Base-by-base conservation (phyloP, 2,888 invertebrate species). In the Spilosoma lubricipeda region DNA sequence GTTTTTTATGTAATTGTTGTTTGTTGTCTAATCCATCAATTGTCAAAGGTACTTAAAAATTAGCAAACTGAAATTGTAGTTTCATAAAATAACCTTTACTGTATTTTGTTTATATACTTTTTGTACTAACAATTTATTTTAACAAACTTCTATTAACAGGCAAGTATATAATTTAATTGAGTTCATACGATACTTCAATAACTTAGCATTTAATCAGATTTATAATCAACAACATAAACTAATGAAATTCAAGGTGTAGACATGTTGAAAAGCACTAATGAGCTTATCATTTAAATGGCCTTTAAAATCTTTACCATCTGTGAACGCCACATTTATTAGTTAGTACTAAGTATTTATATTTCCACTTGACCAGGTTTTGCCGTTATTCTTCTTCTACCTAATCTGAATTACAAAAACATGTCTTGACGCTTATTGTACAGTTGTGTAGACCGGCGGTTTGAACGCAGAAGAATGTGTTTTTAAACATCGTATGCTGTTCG, bases 361-460 rank as follows among this genome's bases (percentile, higher is more conserved):
- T 91, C 84, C 88, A 87, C 89, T 88, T 87, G 88, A 87, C 87
- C 88, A 81, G 79, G 79, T 82, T 68, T 78, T 75, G 83, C 84
- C 89, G 90, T 91, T 90, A 90, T 88, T 90, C 89, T 91, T 90
- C 89, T 83, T 90, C 88, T 88, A 87, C 79, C 84, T 91, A 90
- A 91, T 91, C 91, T 90, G 89, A 89, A 88, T 88, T 86, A 87
- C 87, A 90, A 91, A 90, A 90, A 89, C 85, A 86, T 85, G 85
- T 86, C 88, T 87, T 89, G 86, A 83, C 82, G 77, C 76, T 82
- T 83, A 59, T 63, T 30, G 13, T 18, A 72, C 66, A 63, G 75
- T 48, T 71, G 72, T 70, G 75, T 56, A 87, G 80, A 88, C 85
- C 73, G 74, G 83, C 82, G 77, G 68, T 77, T 70, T 0, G 1